Evolutionary conservation across 2,888 invertebrate species (phyloP), one percentile per base, ranked within the genome.

Genomic region (Eilema caniola): DNA sequence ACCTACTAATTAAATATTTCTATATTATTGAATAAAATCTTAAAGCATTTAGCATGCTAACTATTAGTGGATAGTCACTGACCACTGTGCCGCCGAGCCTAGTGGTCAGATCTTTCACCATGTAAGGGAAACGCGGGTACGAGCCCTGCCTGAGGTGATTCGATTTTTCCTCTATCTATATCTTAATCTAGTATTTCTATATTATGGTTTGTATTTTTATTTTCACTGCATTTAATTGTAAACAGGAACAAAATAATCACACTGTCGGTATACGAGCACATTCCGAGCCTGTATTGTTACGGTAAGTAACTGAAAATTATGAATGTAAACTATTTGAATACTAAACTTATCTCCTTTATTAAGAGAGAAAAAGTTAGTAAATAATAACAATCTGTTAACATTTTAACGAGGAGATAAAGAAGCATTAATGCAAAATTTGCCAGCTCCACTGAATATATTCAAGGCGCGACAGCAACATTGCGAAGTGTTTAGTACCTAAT

Each of bases 401-500:
- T 33, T 61, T 60, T 62, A 57, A 74, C 31, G 20, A 73, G 41
- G 41, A 65, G 60, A 69, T 77, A 75, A 75, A 74, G 70, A 64
- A 67, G 24, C 68, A 66, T 76, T 72, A 62, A 76, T 72, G 71
- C 72, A 71, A 68, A 74, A 74, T 67, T 75, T 72, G 64, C 47
- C 66, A 73, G 60, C 37, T 66, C 63, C 62, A 71, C 67, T 63
- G 72, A 82, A 85, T 77, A 77, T 80, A 79, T 79, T 81, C 79
- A 69, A 75, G 74, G 67, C 76, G 72, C 70, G 76, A 73, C 71
- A 69, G 74, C 56, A 64, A 75, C 73, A 67, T 78, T 71, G 69
- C 62, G 76, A 78, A 81, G 78, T 79, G 75, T 79, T 83, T 83
- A 79, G 76, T 81, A 77, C 73, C 76, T 78, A 79, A 80, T 84